These are phyloP conservation scores for Gymnoscelis rufifasciata DNA, from an alignment of 2,888 invertebrate genomes.

Conservation along the genomic window DNA sequence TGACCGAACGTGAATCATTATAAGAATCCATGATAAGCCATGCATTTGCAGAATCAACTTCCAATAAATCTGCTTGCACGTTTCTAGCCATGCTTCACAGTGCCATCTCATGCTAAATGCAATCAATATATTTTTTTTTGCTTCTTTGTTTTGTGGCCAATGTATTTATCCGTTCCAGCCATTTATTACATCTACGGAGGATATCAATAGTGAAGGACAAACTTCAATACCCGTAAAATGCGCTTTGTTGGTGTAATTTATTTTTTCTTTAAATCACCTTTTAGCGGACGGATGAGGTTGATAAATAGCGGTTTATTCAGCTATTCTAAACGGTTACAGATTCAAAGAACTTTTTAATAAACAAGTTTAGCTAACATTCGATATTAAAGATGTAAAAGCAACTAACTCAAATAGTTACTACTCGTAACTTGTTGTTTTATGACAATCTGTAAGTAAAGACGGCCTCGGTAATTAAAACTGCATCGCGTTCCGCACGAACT, in stretches of 20 bases:
- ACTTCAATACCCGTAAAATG: slow-evolving; percentile 28
- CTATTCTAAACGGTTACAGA: no score
- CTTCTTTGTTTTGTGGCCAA: slow-evolving; percentile 33
- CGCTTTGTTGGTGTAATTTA: slow-evolving; percentile 8
- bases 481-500: slow-evolving; percentile 63
- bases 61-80: slow-evolving; percentile 15
- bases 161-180: slow-evolving; percentile 34
- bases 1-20: neutral
- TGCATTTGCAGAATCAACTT: slow-evolving; percentile 16
- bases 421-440: slow-evolving; percentile 20
- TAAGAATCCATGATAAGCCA: slow-evolving; percentile 14
- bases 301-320: slow-evolving; percentile 6
- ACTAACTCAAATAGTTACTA: neutral
- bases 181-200: slow-evolving; percentile 36
- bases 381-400: neutral
- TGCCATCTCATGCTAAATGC: slow-evolving; percentile 33
- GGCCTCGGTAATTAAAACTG: slow-evolving; percentile 57
- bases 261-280: slow-evolving; percentile 7
- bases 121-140: slow-evolving; percentile 36
- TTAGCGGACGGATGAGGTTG: slow-evolving; percentile 3
- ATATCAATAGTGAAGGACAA: slow-evolving; percentile 47
- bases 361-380: no score
- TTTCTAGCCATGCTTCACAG: slow-evolving; percentile 25
- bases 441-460: slow-evolving; percentile 43
- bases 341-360: no score